Evolutionary conservation across 1,140 invertebrate species (phyloP), one percentile per base, ranked within the genome.

Genomic region (Pseudomyrmex sp.): DNA sequence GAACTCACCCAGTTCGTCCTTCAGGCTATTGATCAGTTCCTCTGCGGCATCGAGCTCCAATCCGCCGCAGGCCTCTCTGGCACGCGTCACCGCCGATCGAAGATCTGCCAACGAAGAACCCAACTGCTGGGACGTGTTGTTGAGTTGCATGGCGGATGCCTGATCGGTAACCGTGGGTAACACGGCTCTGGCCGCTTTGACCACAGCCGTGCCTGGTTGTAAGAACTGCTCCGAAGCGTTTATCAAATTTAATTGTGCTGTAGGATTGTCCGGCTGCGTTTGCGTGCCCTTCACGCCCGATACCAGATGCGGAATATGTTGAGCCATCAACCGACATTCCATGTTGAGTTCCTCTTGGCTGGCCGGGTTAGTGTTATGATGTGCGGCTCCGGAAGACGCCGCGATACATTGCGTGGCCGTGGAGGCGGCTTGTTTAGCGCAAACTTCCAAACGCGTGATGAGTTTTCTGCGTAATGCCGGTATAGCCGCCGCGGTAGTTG

Each of bases 361-460:
- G 61, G 93, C 93, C 76, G 92, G 90, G 85, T 96, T 98, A 23
- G 95, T 96, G 94, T 97, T 98, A 93, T 98, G 96, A 18, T 95
- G 95, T 1, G 95, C 95, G 0, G 96, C 96, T 76, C 96, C 97
- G 84, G 99, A 98, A 0, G 97, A 96, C 0, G 97, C 97, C 26
- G 97, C 96, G 62, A 99, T 97, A 80, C 98, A 97, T 91, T 99
- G 98, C 0, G 98, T 99, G 0, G 98, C 98, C 58, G 97, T 97
- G 0, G 97, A 96, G 0, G 98, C 97, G 0, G 98, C 98, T 88
- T 98, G 97, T 90, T 98, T 97, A 0, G 98, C 98, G 84, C 97
- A 97, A 90, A 95, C 96, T 95, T 96, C 97, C 50, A 98, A 92
- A 61, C 96, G 95, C 72, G 96, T 96, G 15, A 98, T 96, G 1